phyloP scores from a whole-genome alignment of 2,113 vertebrate genomes.

The Poeciliopsis turrubarensis region DNA sequence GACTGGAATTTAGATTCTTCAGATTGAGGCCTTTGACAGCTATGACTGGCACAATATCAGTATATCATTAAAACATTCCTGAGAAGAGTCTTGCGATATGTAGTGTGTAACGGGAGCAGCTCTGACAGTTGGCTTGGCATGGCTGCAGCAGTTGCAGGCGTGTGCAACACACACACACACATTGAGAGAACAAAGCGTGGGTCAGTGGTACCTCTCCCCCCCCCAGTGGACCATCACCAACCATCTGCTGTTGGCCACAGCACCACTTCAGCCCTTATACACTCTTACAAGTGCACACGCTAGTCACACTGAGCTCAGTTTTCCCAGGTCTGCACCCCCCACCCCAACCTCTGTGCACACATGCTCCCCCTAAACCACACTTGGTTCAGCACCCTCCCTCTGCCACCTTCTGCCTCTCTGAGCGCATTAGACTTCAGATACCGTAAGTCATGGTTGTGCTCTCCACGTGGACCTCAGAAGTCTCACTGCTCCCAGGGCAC shows the following conservation, averaged over 20 bases:
- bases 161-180: constrained; percentile 37
- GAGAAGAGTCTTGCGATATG: constrained; percentile 44
- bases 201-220: constrained; percentile 45
- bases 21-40: constrained; percentile 27
- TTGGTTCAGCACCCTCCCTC: constrained; percentile 7
- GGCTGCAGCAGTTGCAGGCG: constrained; percentile 62
- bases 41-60: constrained; percentile 19
- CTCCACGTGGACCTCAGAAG: constrained; percentile 67
- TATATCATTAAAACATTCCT: constrained; percentile 58
- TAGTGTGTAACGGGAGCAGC: constrained; percentile 61
- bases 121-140: constrained; percentile 68
- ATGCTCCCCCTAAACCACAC: constrained; percentile 7
- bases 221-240: constrained; percentile 28
- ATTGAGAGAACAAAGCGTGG: constrained; percentile 47
- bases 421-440: constrained; percentile 44
- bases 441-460: constrained; percentile 50
- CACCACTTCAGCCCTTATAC: constrained; percentile 31
- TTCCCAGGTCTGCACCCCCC: constrained; percentile 35
- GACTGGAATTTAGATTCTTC: neutral
- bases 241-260: constrained; percentile 66
- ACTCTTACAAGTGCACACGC: constrained; percentile 26
- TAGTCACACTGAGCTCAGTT: constrained; percentile 43
- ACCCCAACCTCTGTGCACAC: constrained; percentile 28
- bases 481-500: constrained; percentile 57
- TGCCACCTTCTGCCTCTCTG: constrained; percentile 34